These are phyloP conservation scores for Bambusicola thoracicus DNA, from an alignment of 2,113 vertebrate species.

Conservation along the genomic window DNA sequence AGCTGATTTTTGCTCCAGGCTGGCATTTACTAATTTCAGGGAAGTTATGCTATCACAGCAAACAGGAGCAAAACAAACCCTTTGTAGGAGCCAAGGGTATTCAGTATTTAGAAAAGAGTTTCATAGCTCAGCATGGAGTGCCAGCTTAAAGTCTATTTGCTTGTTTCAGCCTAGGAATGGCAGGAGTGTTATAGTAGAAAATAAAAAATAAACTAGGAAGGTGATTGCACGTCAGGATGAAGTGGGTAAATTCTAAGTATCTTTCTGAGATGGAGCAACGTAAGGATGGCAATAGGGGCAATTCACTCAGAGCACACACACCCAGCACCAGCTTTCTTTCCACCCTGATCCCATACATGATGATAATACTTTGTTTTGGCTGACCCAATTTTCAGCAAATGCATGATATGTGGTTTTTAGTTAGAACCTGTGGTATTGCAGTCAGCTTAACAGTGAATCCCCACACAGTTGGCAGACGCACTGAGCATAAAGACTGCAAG, in stretches of 20 bases:
- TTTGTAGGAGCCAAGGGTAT: not conserved
- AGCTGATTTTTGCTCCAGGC: constrained; percentile 17
- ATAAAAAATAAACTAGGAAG: not conserved
- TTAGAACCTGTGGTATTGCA: not conserved
- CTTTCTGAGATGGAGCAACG: not conserved
- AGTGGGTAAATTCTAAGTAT: not conserved
- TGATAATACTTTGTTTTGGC: not conserved
- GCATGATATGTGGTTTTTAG: not conserved
- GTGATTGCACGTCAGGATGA: not conserved
- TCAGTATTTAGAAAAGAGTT: not conserved
- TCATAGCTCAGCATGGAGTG: not conserved
- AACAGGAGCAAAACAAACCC: not conserved
- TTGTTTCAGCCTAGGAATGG: not conserved
- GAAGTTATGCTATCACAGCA: not conserved
- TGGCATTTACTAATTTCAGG: constrained; percentile 7
- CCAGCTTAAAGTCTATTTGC: not conserved
- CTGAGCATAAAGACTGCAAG: not conserved
- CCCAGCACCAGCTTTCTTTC: not conserved
- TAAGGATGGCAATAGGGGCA: not conserved
- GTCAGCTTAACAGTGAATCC: rapidly evolving
- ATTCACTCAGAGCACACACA: not conserved
- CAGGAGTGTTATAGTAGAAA: not conserved
- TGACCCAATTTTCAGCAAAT: not conserved
- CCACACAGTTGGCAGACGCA: not conserved
- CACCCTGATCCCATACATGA: not conserved